Evolutionary conservation across 1,140 invertebrate genomes (phyloP).

Genomic region (Zaprionus davidi): DNA sequence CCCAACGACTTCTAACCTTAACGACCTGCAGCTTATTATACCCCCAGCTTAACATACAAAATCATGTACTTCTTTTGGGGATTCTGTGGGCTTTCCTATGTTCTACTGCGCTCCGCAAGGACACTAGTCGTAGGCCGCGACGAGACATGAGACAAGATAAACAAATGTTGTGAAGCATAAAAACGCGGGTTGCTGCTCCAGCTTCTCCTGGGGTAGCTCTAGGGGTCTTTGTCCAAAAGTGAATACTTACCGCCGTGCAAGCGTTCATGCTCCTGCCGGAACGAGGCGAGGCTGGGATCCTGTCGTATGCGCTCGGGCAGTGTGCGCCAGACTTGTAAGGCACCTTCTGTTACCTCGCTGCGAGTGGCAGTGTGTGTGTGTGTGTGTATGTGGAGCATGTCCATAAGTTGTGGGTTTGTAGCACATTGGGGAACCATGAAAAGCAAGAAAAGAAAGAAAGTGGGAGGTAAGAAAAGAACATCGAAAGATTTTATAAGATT

Average conservation of each 20-base stretch:
- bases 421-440: slow-evolving; percentile 74
- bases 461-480: slow-evolving; percentile 44
- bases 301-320: slow-evolving; percentile 87
- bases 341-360: slow-evolving; percentile 87
- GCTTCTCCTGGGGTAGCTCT: background rate
- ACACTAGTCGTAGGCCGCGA: background rate
- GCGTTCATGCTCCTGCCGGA: slow-evolving; percentile 87
- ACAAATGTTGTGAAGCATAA: slow-evolving; percentile 25
- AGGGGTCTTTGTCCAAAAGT: slow-evolving; percentile 25
- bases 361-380: slow-evolving; percentile 33
- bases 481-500: slow-evolving; percentile 73
- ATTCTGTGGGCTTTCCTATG: background rate
- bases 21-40: background rate
- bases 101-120: background rate
- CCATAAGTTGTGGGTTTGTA: slow-evolving; percentile 59
- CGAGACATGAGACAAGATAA: slow-evolving; percentile 28
- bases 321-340: slow-evolving; percentile 87
- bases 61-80: background rate
- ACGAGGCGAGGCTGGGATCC: slow-evolving; percentile 87
- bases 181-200: background rate
- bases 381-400: slow-evolving; percentile 6
- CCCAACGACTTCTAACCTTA: background rate
- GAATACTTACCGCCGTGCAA: slow-evolving; percentile 84
- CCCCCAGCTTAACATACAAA: background rate
- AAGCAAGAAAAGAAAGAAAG: slow-evolving; percentile 32